Evolutionary conservation across 2,888 invertebrate genomes (phyloP).

Genomic region (Agonopterix heracliana): DNA sequence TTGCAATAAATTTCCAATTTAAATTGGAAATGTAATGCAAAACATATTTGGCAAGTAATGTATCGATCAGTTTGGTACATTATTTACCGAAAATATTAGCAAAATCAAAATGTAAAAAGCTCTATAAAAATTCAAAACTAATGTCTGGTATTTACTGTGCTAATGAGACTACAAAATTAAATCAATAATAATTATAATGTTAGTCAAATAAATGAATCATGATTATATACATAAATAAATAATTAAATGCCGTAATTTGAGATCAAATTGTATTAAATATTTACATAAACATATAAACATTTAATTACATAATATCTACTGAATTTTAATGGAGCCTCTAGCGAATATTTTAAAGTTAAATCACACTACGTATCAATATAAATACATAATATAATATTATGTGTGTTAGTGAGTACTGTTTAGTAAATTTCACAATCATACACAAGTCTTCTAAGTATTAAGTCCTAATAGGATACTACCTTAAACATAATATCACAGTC

Average conservation of each 20-base stretch:
- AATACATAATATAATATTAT: constrained; percentile 17
- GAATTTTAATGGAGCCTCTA: no score
- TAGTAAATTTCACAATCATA: constrained; percentile 29
- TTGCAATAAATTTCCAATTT: no score
- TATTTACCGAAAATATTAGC: no score
- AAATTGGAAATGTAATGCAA: no score
- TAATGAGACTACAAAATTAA: not conserved
- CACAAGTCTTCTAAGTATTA: constrained; percentile 23
- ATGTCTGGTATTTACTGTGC: constrained; percentile 6
- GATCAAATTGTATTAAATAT: not conserved
- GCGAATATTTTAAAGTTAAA: not conserved
- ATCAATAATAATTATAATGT: not conserved
- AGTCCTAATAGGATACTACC: constrained; percentile 29
- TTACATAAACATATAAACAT: not conserved
- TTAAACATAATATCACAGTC: constrained; percentile 70
- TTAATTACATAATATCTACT: not conserved
- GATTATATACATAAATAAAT: constrained; percentile 5
- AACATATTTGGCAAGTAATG: no score
- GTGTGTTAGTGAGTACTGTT: constrained; percentile 23
- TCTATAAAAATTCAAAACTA: constrained; percentile 24
- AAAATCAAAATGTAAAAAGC: constrained; percentile 22
- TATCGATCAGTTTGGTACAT: no score
- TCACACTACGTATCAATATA: constrained; percentile 14
- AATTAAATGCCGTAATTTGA: not conserved
- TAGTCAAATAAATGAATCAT: not conserved